Base-by-base conservation (phyloP, 1,140 invertebrate species). In the Drosophila mojavensis region DNA sequence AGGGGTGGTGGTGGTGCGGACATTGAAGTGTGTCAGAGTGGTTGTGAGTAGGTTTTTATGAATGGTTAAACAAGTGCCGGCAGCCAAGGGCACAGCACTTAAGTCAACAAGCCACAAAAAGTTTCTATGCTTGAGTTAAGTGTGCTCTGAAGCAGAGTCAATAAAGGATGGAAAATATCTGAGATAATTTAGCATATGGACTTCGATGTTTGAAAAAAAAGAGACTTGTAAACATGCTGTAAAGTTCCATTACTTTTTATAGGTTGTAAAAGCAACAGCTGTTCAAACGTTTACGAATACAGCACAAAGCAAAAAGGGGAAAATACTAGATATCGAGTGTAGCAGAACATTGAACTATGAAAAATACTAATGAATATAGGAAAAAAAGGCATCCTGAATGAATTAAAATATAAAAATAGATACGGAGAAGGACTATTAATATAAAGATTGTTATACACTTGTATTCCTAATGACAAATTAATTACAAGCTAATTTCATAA, bases 61-160 rank as follows among this genome's bases (percentile, higher is more conserved):
- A 60, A 48, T 67, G 70, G 39, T 13, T 73, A 48, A 73, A 54
- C 70, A 54, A 72, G 53, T 45, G 9, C 28, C 36, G 28, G 41
- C 28, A 20, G 17, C 26, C 43, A 50, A 36, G 66, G 28, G 62
- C 39, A 41, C 48, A 54, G 50, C 50, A 48, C 20, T 43, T 50
- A 26, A 74, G 58, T 69, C 65, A 74, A 74, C 70, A 72, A 54
- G 55, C 62, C 69, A 30, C 54, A 71, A 66, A 56, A 66, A 43
- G 15, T 55, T 55, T 30, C 50, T 26, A 41, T 61, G 55, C 20
- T 55, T 48, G 41, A 62, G 59, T 68, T 50, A 72, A 72, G 63
- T 72, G 63, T 54, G 47, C 54, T 54, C 13, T 9, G 13, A 30
- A 55, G 51, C 51, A n/a, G 39, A 33, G 39, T 59, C 53, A 55